Evolutionary conservation across 2,113 vertebrate genomes (phyloP).

Genomic region (Chloroceryle aenea): DNA sequence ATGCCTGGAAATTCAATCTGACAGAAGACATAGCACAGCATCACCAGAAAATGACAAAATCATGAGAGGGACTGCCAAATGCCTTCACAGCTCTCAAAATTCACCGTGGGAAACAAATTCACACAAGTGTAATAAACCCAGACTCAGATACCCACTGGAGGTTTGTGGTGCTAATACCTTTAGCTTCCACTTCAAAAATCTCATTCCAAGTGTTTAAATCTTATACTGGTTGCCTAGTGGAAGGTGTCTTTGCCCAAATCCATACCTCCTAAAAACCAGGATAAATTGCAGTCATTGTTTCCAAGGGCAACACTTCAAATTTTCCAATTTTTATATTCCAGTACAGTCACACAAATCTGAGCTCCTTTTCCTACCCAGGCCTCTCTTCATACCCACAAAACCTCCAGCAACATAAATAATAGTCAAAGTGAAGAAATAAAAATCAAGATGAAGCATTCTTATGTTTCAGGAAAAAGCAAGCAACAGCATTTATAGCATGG

Average conservation of each 20-base stretch:
- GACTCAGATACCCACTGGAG: neutral
- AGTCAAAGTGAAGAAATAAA: neutral
- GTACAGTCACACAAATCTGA: neutral
- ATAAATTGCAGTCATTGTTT: conserved; percentile 11
- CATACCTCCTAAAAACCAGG: neutral
- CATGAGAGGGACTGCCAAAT: conserved; percentile 23
- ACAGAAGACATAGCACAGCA: conserved; percentile 43
- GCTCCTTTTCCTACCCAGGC: neutral
- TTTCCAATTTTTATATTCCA: neutral
- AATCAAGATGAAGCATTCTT: neutral
- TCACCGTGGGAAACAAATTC: conserved; percentile 26
- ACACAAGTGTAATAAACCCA: conserved; percentile 27
- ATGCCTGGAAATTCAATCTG: conserved; percentile 41
- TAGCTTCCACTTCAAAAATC: conserved; percentile 21
- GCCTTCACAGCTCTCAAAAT: conserved; percentile 19
- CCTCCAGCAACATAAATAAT: neutral
- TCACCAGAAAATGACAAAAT: conserved; percentile 55
- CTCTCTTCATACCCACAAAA: neutral
- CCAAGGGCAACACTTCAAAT: conserved; percentile 34
- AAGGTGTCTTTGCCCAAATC: neutral
- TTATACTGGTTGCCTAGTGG: neutral
- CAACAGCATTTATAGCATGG: neutral
- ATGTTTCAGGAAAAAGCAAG: neutral
- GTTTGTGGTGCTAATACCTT: conserved; percentile 29
- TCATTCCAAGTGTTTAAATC: conserved; percentile 5